These are phyloP conservation scores for Alfaro cultratus DNA, from an alignment of 2,797 vertebrate species.

Conservation along the genomic window DNA sequence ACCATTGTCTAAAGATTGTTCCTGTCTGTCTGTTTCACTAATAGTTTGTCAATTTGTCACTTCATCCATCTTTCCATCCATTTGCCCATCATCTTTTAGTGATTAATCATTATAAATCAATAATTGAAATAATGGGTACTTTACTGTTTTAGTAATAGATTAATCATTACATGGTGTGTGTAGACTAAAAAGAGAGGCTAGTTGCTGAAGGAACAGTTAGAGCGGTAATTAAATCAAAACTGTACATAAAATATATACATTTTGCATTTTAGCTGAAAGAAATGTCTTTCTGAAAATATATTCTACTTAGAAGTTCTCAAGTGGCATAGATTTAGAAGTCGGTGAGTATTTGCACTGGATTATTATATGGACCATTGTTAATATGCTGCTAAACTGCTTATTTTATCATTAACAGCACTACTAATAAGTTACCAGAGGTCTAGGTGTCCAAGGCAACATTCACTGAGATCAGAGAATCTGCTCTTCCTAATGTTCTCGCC, in stretches of 20 bases:
- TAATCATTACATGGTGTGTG: too few species aligned
- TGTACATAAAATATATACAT: too few species aligned
- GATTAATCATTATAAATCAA: background rate
- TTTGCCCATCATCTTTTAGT: background rate
- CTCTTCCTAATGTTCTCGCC: slow-evolving; percentile 33
- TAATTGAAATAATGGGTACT: too few species aligned
- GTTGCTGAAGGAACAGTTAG: too few species aligned
- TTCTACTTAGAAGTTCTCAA: too few species aligned
- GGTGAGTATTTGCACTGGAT: background rate
- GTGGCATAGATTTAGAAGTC: background rate
- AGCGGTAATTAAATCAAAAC: too few species aligned
- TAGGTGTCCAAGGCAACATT: slow-evolving; percentile 16
- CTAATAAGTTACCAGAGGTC: background rate
- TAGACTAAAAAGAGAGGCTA: too few species aligned
- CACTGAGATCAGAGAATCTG: slow-evolving; percentile 38
- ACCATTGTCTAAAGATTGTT: background rate
- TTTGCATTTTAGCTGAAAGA: too few species aligned
- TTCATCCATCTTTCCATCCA: background rate
- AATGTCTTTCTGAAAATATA: too few species aligned
- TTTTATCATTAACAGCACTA: background rate
- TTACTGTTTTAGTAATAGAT: too few species aligned
- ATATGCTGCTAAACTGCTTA: background rate
- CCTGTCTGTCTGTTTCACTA: background rate
- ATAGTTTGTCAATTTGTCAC: background rate
- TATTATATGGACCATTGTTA: background rate